Evolutionary conservation across 1,140 invertebrate genomes (phyloP).

Genomic region (Drosophila sp.): DNA sequence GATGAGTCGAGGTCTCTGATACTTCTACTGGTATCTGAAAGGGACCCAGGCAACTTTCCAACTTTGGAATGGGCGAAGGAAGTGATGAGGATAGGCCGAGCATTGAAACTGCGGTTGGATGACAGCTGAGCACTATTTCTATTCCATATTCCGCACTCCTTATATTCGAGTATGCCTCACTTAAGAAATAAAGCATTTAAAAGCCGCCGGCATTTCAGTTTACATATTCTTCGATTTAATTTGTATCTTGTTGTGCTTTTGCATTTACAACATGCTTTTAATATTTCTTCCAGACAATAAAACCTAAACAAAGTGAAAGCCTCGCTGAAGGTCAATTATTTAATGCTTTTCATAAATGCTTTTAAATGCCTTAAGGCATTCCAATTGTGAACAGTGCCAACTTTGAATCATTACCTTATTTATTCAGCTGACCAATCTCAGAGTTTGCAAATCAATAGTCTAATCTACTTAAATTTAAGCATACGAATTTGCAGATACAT

Average conservation of each 20-base stretch:
- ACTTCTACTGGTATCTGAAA: slow-evolving; percentile 9
- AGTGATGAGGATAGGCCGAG: slow-evolving; percentile 14
- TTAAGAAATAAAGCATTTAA: slow-evolving; percentile 38
- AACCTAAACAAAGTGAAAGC: slow-evolving; percentile 33
- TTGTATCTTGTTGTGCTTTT: slow-evolving; percentile 22
- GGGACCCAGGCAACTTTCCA: neutral
- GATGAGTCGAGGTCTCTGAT: slow-evolving; percentile 8
- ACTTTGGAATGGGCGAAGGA: slow-evolving; percentile 8
- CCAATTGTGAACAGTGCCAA: slow-evolving; percentile 26
- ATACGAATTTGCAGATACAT: too few species aligned
- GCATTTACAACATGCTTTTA: slow-evolving; percentile 11
- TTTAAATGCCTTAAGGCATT: slow-evolving; percentile 26
- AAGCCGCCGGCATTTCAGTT: slow-evolving; percentile 49
- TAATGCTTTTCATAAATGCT: slow-evolving; percentile 44
- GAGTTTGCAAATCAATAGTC: slow-evolving; percentile 22
- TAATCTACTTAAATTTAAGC: neutral
- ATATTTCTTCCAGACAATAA: slow-evolving; percentile 11
- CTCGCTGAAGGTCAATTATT: slow-evolving; percentile 45
- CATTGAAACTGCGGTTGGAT: slow-evolving; percentile 45
- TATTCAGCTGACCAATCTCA: slow-evolving; percentile 35
- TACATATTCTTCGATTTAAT: slow-evolving; percentile 51
- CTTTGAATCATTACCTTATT: slow-evolving; percentile 18
- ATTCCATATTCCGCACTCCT: neutral
- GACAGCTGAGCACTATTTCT: slow-evolving; percentile 48
- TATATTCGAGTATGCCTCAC: neutral